phyloP scores from a whole-genome alignment of 2,888 invertebrate genomes.

The Axea sp. region DNA sequence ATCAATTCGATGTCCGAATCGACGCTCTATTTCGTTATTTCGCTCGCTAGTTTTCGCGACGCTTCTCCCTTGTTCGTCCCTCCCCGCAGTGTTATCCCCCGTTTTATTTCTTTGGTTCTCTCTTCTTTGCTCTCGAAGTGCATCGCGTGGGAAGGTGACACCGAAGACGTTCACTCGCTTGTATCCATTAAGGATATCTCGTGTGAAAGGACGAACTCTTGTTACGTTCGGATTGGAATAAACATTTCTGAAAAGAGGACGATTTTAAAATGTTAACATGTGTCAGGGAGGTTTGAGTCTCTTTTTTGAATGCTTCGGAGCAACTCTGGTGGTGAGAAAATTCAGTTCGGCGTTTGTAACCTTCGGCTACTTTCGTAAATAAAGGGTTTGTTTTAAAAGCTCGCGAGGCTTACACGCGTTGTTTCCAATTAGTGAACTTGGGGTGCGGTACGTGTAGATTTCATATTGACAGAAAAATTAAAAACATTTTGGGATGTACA shows the following conservation, averaged over 20 bases:
- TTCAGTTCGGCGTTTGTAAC: slow-evolving; percentile 7
- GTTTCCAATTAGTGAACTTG: no score
- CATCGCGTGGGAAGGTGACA: slow-evolving; percentile 72
- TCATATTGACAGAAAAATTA: no score
- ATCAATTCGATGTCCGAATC: slow-evolving; percentile 23
- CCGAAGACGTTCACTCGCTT: slow-evolving; percentile 68
- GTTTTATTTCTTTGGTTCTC: slow-evolving; percentile 44
- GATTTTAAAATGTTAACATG: slow-evolving; percentile 47
- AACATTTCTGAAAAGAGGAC: slow-evolving; percentile 49
- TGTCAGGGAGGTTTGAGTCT: slow-evolving; percentile 10
- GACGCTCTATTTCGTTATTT: slow-evolving; percentile 29
- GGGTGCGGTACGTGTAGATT: no score
- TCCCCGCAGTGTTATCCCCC: slow-evolving; percentile 50
- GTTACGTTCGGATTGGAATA: slow-evolving; percentile 57
- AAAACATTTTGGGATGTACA: no score
- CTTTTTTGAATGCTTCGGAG: slow-evolving; percentile 5
- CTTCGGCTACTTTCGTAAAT: no score
- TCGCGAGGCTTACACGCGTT: no score
- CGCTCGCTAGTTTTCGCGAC: slow-evolving; percentile 24
- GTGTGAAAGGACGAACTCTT: slow-evolving; percentile 63
- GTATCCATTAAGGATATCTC: slow-evolving; percentile 62
- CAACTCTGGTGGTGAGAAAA: slow-evolving; percentile 13
- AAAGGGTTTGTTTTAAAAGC: no score
- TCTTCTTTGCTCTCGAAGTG: slow-evolving; percentile 62
- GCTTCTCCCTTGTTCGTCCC: slow-evolving; percentile 41